Evolutionary conservation across 2,888 invertebrate genomes (phyloP).

Genomic region (Hofmannophila pseudospretella): DNA sequence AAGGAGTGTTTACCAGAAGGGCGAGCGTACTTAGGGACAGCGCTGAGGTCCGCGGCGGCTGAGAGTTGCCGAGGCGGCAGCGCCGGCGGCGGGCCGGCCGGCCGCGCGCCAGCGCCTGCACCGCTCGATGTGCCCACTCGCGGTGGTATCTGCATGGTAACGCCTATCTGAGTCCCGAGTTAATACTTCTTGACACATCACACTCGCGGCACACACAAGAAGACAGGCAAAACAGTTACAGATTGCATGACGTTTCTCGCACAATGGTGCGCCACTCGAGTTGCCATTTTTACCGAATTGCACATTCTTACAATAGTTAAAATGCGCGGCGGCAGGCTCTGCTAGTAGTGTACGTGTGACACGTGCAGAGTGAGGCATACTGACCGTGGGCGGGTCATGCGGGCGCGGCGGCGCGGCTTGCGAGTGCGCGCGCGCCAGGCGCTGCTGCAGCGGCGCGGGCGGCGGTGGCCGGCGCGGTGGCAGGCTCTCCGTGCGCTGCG

Average conservation of each 20-base stretch:
- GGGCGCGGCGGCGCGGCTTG: conserved; percentile 32
- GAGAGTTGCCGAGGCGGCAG: conserved; percentile 78
- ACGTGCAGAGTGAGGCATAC: too few relatives aligned
- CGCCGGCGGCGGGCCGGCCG: conserved; percentile 56
- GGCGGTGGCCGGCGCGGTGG: conserved; percentile 25
- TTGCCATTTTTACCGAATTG: too few relatives aligned
- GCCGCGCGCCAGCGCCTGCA: conserved; percentile 15
- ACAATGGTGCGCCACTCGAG: too few relatives aligned
- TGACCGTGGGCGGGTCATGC: conserved; percentile 50
- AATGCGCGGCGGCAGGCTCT: too few relatives aligned
- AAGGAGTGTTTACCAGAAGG: conserved; percentile 13
- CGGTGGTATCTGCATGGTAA: conserved; percentile 51
- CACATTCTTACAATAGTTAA: too few relatives aligned
- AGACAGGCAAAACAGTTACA: too few relatives aligned
- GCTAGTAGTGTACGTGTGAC: too few relatives aligned
- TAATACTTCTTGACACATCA: too few relatives aligned
- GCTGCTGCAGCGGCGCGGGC: conserved; percentile 28
- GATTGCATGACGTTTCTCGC: too few relatives aligned
- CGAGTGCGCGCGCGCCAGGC: conserved; percentile 53
- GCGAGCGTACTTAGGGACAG: conserved; percentile 44
- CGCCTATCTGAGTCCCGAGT: too few relatives aligned
- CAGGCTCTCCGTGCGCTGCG: conserved; percentile 12
- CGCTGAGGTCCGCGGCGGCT: conserved; percentile 61
- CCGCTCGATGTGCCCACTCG: conserved; percentile 27
- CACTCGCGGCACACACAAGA: too few relatives aligned